Conservation (phyloP, 2,888 invertebrate genomes). For the Philopedon plagiatum region DNA sequence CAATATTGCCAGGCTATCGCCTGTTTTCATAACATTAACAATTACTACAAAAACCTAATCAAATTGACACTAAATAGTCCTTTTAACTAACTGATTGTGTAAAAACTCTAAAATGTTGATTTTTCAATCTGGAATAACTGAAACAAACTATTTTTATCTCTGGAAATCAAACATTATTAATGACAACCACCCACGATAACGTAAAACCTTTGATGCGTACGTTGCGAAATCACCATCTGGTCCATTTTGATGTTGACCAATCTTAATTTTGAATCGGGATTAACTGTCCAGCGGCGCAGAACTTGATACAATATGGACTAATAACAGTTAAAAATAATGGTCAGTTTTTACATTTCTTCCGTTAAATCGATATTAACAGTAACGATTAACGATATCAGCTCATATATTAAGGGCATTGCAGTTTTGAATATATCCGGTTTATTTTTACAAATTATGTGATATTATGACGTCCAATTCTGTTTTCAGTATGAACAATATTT, state of each 20-base stretch:
- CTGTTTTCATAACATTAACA: too few species aligned
- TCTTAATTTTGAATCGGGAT: constrained; percentile 1
- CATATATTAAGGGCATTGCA: too few species aligned
- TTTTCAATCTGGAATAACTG: not conserved
- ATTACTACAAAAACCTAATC: too few species aligned
- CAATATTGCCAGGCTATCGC: too few species aligned
- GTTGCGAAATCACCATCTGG: constrained; percentile 27
- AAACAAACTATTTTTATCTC: constrained; percentile 21
- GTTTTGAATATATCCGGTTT: too few species aligned
- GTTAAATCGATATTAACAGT: too few species aligned
- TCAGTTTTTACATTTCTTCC: not conserved
- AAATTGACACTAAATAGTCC: too few species aligned
- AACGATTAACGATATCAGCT: too few species aligned
- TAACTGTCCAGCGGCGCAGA: constrained; percentile 7
- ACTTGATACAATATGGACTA: not conserved
- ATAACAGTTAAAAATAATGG: not conserved
- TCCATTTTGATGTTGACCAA: constrained; percentile 20
- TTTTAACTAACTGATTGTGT: too few species aligned
- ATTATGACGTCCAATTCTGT: too few species aligned
- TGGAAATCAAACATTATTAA: constrained; percentile 20
- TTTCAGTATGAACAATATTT: too few species aligned
- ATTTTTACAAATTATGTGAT: too few species aligned
- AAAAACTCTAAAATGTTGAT: not conserved
- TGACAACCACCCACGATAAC: constrained; percentile 9
- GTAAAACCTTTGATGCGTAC: constrained; percentile 12